Base-by-base conservation (phyloP, 1,140 invertebrate species). In the Diorhabda carinulata region DNA sequence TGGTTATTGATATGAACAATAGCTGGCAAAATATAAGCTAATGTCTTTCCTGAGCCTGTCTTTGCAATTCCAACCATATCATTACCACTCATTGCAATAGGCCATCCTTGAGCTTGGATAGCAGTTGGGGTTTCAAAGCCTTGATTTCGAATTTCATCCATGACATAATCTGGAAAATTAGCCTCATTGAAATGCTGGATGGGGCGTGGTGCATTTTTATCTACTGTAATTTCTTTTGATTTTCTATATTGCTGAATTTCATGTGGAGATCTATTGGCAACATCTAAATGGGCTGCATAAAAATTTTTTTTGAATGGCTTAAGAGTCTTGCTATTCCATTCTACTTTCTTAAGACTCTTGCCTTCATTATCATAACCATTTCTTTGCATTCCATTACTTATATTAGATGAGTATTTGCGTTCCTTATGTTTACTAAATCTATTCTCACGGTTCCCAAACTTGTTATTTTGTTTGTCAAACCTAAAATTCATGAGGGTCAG, bases 1-100 rank as follows among this genome's bases (percentile, higher is more conserved):
- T 98, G 96, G 79, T 95, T 89, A 75, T 94, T 95, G 67, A 97
- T 97, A 79, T 98, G 96, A 43, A 98, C 92, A 81, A 97, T 93
- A 9, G 91, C 90, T 67, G 91, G 91, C 62, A 93, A 80, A 72
- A 91, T 91, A 75, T 93, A 93, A 60, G 90, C 92, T 6, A 95
- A 82, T 6, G 93, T 96, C 82, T 96, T 95, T 67, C 93, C 94
- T 47, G 92, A 95, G 45, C 93, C 94, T 62, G 94, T 96, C 81
- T 97, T 94, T 25, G 96, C 96, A 78, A 98, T 96, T n/a, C 95
- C 95, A 64, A 96, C 92, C 79, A 97, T 86, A 80, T 98, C 94
- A 64, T 89, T 84, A 7, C 96, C 95, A 80, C 90, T 91, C 82
- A 97, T 88, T 66, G 94, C 94, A 77, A 96, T 93, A 3, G 95